phyloP scores from a whole-genome alignment of 2,797 vertebrate species.

The Sebastes oblongus region DNA sequence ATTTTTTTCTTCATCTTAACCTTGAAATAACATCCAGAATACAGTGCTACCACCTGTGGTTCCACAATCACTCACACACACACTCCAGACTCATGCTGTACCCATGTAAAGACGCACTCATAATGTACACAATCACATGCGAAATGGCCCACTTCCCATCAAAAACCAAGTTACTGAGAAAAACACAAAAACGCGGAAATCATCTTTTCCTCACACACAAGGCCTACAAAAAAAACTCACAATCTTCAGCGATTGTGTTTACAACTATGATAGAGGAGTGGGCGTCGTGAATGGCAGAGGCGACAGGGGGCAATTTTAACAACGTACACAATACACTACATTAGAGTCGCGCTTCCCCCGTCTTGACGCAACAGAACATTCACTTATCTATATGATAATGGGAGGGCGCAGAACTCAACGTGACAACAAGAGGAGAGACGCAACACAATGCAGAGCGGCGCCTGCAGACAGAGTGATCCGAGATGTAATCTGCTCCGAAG shows the following conservation, averaged over 20 bases:
- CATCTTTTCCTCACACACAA: neutral
- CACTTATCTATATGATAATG: constrained; percentile 84
- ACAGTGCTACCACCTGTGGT: neutral
- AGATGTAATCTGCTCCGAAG: constrained; percentile 74
- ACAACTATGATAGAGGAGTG: constrained; percentile 25
- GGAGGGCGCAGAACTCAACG: constrained; percentile 61
- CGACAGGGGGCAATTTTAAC: constrained; percentile 63
- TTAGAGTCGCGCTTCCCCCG: constrained; percentile 49
- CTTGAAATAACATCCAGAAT: neutral
- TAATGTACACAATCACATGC: neutral
- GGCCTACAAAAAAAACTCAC: neutral
- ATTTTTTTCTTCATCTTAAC: neutral
- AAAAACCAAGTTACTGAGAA: constrained; percentile 21
- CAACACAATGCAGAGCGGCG: constrained; percentile 62
- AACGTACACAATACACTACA: constrained; percentile 58
- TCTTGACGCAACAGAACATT: constrained; percentile 69
- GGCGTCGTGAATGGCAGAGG: constrained; percentile 43
- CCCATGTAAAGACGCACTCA: neutral
- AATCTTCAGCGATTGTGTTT: constrained; percentile 33
- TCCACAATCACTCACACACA: neutral
- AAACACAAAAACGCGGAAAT: constrained; percentile 3
- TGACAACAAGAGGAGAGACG: constrained; percentile 57
- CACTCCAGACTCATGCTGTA: neutral
- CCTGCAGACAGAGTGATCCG: constrained; percentile 69
- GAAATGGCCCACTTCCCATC: neutral